Base-by-base conservation (phyloP, 2,888 invertebrate species). In the Lasius platythorax region DNA sequence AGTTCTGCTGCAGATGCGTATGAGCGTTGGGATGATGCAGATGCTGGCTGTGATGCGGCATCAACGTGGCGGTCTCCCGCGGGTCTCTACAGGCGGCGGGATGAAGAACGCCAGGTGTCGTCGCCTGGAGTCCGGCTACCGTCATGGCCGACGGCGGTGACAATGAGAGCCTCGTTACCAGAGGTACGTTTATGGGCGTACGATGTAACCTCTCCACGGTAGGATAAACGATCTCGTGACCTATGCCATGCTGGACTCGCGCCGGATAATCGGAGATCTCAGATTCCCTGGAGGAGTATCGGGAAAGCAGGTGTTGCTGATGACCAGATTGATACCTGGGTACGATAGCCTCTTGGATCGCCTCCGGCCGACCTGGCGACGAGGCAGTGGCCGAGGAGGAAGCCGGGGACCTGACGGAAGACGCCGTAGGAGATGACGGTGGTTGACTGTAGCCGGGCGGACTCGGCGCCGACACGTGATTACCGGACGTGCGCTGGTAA, bases 91-190 rank as follows among this genome's bases (percentile, higher is more conserved):
- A 93, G 11, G 91, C 92, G 1, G 92, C 87, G 11, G 94, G 93
- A 82, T 94, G 94, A 4, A 93, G 91, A 9, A 93, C 86, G 18
- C 53, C 53, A n/a, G 94, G 92, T 64, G 92, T 90, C 11, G 91
- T 86, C 3, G 92, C 90, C 63, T 93, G 93, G 30, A 93, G 87
- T 0, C 92, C 91, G 58, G 92, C 87, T 37, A 93, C 93, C 58
- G 94, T 92, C 92, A 94, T 93, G 64, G 93, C 93, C 85, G 93
- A 92, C 83, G 96, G 95, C 9, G 96, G 95, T 33, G 96, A 94
- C 30, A 94, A 88, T 18, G 95, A 93, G 40, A 94, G 89, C 84
- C 94, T 92, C 23, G 93, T 93, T 9, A 93, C 93, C 46, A 94
- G 87, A 0, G 94, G 94, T 58, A 94, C 93, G 88, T 91, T 93